Percentiles rank a stretch among this genome's conserved stretches.
Conservation (phyloP, 2,888 invertebrate genomes). For the Lasius fuliginosus region DNA sequence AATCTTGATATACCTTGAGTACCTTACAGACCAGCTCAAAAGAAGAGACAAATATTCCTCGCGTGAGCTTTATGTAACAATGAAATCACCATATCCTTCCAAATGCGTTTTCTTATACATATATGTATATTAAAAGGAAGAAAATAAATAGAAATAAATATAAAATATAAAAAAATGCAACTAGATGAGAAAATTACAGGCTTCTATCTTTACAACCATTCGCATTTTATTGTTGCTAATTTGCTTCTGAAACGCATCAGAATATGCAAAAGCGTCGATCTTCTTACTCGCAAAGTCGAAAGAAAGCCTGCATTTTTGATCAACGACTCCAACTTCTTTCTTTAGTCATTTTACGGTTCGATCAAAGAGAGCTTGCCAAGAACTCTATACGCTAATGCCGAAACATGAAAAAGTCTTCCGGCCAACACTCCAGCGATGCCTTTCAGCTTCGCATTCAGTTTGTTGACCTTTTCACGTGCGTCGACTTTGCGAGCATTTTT, state of each 20-base stretch:
- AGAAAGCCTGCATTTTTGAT: conserved; percentile 27
- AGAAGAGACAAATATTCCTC: neutral
- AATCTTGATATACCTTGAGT: neutral
- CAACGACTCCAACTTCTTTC: neutral
- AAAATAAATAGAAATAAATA: neutral
- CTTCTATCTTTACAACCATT: neutral
- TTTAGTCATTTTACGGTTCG: conserved; percentile 37
- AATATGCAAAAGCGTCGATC: conserved; percentile 24
- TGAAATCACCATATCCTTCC: neutral
- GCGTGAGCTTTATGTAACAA: neutral
- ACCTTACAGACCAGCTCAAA: neutral
- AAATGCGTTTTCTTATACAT: neutral
- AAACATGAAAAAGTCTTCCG: conserved; percentile 42
- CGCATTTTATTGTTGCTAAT: conserved; percentile 4
- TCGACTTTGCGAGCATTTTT: conserved; percentile 24
- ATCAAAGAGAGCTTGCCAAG: conserved; percentile 34
- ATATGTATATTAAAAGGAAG: neutral
- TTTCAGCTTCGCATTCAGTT: conserved; percentile 41
- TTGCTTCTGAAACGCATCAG: neutral
- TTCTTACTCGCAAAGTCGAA: neutral
- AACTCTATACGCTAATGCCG: conserved; percentile 33
- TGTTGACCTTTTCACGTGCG: conserved; percentile 40
- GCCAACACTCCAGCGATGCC: neutral
- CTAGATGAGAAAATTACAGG: neutral
- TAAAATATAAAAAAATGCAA: neutral